These are phyloP conservation scores for Pristionchus arcanus DNA, from an alignment of 2,888 invertebrate species.

Conservation along the genomic window DNA sequence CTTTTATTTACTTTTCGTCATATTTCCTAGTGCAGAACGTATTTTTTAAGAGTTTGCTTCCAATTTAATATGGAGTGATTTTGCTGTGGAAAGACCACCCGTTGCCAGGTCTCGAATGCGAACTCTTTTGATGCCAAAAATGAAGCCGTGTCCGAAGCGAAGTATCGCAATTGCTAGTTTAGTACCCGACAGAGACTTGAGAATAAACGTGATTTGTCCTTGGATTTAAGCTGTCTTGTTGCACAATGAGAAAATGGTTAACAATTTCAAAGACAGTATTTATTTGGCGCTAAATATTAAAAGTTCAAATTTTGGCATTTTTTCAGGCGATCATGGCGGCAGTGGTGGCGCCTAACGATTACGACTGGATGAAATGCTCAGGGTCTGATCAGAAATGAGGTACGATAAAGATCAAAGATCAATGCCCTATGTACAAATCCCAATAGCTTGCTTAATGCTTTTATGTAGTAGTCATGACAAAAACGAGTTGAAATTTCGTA, in stretches of 20 bases:
- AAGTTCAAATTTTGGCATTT: background rate
- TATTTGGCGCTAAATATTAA: background rate
- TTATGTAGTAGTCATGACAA: no score
- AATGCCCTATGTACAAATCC: background rate
- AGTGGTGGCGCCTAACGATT: conserved; percentile 57
- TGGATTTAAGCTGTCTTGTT: background rate
- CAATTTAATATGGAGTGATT: no score
- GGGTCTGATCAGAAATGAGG: conserved; percentile 37
- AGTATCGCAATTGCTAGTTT: background rate
- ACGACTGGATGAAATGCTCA: background rate
- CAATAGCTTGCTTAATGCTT: background rate
- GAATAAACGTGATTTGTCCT: background rate
- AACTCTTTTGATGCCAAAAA: background rate
- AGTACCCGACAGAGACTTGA: background rate
- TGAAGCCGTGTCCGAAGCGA: background rate
- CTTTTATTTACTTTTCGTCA: no score
- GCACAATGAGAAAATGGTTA: background rate
- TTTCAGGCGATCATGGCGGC: conserved; percentile 55
- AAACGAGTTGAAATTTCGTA: no score
- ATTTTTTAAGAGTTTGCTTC: no score
- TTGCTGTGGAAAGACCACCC: background rate
- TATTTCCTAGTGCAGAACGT: no score
- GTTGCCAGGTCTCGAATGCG: background rate
- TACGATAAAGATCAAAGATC: background rate
- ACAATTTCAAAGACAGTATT: background rate